Evolutionary conservation across 2,888 invertebrate genomes (phyloP).

Genomic region (Thera britannica): DNA sequence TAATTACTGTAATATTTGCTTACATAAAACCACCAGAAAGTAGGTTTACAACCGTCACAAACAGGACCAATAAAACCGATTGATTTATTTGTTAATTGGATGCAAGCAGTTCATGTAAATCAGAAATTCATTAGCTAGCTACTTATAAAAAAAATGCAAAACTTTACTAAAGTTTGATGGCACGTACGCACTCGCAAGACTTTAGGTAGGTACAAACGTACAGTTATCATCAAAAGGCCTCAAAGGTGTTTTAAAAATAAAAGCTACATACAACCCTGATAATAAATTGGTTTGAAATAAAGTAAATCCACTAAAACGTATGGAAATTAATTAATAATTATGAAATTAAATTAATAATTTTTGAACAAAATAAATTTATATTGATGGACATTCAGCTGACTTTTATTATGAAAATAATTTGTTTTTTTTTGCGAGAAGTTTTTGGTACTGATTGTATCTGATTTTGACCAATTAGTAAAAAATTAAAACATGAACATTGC

Average conservation of each 20-base stretch:
- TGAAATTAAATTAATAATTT: too few species aligned
- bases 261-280: too few species aligned
- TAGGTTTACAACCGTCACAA: constrained; percentile 3
- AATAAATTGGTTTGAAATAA: too few species aligned
- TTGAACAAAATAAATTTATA: too few species aligned
- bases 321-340: too few species aligned
- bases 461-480: constrained; percentile 9
- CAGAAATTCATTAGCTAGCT: constrained; percentile 9
- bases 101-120: constrained; percentile 9
- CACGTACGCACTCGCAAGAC: background rate
- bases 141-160: constrained; percentile 13
- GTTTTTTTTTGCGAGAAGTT: background rate
- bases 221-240: background rate
- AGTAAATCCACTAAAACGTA: too few species aligned
- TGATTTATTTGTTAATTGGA: constrained; percentile 15
- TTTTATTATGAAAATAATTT: too few species aligned
- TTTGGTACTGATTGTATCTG: background rate
- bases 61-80: constrained; percentile 7
- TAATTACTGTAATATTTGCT: constrained; percentile 4
- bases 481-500: background rate
- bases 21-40: constrained; percentile 10
- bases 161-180: background rate
- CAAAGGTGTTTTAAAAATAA: too few species aligned
- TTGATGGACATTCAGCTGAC: too few species aligned
- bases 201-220: background rate